Percentiles rank a stretch among this genome's conserved stretches.
These are phyloP conservation scores for Mactra quadrangularis DNA, from an alignment of 1,140 invertebrate species.

Conservation along the genomic window DNA sequence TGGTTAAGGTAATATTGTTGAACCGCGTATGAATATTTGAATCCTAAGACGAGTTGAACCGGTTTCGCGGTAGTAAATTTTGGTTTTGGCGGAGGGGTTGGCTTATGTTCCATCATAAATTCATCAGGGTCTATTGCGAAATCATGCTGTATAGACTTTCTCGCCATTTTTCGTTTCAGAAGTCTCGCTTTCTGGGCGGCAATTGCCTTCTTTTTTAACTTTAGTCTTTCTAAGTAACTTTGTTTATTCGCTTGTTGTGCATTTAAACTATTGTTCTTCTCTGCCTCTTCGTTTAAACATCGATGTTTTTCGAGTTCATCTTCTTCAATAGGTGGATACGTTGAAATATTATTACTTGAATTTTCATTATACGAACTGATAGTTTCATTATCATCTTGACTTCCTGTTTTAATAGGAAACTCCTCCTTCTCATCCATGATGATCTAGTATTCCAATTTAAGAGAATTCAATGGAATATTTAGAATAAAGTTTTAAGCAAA, in stretches of 20 bases:
- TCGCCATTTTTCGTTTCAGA: slow-evolving; percentile 1
- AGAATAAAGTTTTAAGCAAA: no score
- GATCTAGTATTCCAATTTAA: no score
- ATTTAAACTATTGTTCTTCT: slow-evolving; percentile 16
- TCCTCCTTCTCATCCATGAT: background rate
- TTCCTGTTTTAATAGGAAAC: no score
- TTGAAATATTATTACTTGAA: slow-evolving; percentile 12
- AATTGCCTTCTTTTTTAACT: background rate
- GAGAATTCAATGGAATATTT: no score
- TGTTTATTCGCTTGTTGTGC: background rate
- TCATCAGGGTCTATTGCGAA: slow-evolving; percentile 17
- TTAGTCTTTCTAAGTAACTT: slow-evolving; percentile 32
- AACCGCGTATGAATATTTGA: slow-evolving; percentile 48
- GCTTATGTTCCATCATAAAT: background rate
- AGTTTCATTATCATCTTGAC: no score
- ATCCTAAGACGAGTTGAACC: slow-evolving; percentile 35
- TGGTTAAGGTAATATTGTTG: slow-evolving; percentile 45
- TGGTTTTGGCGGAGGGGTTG: slow-evolving; percentile 13
- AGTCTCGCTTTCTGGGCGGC: slow-evolving; percentile 2
- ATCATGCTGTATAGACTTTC: slow-evolving; percentile 14
- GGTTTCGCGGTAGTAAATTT: slow-evolving; percentile 20
- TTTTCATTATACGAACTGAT: background rate
- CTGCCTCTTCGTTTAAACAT: slow-evolving; percentile 44
- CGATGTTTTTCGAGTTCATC: slow-evolving; percentile 40
- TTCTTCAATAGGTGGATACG: slow-evolving; percentile 42